A percentile compares a stretch with the other conserved stretches of the same genome.
Conservation (phyloP, 2,113 vertebrate genomes). For the Deroptyus accipitrinus region DNA sequence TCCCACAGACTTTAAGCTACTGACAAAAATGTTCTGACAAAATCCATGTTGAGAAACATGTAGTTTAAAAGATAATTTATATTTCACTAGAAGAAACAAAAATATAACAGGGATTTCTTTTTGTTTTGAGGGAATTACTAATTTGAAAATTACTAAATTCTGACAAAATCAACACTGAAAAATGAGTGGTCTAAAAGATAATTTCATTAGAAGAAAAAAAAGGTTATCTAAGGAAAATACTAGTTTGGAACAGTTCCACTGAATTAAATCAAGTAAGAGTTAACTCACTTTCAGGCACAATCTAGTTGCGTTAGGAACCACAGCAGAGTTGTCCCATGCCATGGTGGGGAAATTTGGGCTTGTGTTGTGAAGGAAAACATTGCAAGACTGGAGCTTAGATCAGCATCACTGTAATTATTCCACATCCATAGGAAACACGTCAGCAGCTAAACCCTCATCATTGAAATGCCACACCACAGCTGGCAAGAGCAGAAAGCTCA, state of each 20-base stretch:
- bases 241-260: background rate
- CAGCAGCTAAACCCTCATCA: background rate
- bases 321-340: background rate
- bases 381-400: background rate
- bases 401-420: background rate
- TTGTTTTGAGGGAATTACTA: background rate
- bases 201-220: background rate
- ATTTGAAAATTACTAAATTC: background rate
- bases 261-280: background rate
- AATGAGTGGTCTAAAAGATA: background rate
- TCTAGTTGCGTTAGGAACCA: background rate
- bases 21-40: background rate
- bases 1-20: background rate
- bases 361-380: background rate
- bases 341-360: background rate
- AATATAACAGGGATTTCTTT: background rate
- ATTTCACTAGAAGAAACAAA: background rate
- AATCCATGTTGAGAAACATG: background rate
- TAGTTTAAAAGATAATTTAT: background rate
- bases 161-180: background rate
- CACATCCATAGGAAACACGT: background rate
- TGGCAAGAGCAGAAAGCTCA: background rate
- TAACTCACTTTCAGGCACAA: background rate
- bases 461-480: background rate
- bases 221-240: background rate